Percentiles rank a stretch among this genome's conserved stretches.
Evolutionary conservation across 2,888 invertebrate species (phyloP).

Genomic region (Eilema depressum): DNA sequence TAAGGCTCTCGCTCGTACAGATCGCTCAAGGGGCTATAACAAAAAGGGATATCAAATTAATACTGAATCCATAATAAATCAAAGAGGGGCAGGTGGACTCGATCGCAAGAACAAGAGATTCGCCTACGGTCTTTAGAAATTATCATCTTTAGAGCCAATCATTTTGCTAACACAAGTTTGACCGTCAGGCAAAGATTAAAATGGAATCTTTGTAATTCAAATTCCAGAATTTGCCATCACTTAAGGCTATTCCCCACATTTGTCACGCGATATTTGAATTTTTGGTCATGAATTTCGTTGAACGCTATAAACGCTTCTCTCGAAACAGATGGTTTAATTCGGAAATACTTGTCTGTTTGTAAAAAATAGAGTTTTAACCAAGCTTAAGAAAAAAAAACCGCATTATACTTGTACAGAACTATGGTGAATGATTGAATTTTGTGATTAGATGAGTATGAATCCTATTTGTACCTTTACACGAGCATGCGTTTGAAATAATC

Average conservation of each 20-base stretch:
- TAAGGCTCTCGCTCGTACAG: slow-evolving; percentile 75
- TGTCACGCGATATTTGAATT: slow-evolving; percentile 64
- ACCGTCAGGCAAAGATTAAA: slow-evolving; percentile 42
- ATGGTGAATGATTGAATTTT: background rate
- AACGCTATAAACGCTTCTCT: slow-evolving; percentile 35
- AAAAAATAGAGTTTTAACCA: too few species aligned
- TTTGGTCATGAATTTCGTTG: slow-evolving; percentile 33
- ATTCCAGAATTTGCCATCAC: slow-evolving; percentile 54
- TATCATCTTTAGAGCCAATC: slow-evolving; percentile 65
- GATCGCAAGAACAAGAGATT: slow-evolving; percentile 78
- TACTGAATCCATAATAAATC: slow-evolving; percentile 87
- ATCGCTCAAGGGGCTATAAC: slow-evolving; percentile 84
- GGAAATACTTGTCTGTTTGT: slow-evolving; percentile 9
- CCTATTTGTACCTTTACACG: slow-evolving; percentile 51
- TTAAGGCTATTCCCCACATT: slow-evolving; percentile 52
- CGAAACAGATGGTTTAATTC: slow-evolving; percentile 13
- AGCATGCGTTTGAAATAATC: slow-evolving; percentile 69
- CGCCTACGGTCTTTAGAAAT: slow-evolving; percentile 85
- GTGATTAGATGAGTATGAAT: background rate
- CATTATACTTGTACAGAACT: background rate
- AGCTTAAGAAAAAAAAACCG: background rate
- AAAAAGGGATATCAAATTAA: slow-evolving; percentile 87
- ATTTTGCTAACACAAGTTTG: slow-evolving; percentile 46
- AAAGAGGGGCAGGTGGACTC: slow-evolving; percentile 84
- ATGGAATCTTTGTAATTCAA: slow-evolving; percentile 70